A percentile compares a stretch with the other conserved stretches of the same genome.
These are phyloP conservation scores for Scaptomyza parva DNA, from an alignment of 2,888 invertebrate genomes.

Conservation along the genomic window DNA sequence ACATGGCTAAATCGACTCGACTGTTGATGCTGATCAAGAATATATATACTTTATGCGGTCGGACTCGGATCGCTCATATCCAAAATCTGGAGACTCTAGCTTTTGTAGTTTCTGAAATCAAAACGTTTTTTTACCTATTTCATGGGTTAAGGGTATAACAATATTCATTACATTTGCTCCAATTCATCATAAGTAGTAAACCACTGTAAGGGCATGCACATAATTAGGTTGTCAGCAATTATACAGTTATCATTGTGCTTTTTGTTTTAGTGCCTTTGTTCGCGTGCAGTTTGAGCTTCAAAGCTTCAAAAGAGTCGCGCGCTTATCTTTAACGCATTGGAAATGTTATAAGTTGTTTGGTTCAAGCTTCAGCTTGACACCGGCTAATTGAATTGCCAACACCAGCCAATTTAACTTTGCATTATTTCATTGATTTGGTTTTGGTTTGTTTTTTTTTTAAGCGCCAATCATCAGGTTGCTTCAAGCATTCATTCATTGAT, in stretches of 20 bases:
- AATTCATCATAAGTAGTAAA: background rate
- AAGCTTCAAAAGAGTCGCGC: constrained; percentile 12
- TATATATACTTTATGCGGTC: too few species aligned
- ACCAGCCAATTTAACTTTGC: constrained; percentile 42
- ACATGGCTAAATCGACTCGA: too few species aligned
- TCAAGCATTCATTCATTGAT: constrained; percentile 33
- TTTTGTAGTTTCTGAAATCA: too few species aligned
- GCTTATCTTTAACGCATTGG: constrained; percentile 15
- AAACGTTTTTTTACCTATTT: too few species aligned
- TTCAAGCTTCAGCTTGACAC: constrained; percentile 12
- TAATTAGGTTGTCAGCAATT: constrained; percentile 1
- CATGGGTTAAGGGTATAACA: too few species aligned
- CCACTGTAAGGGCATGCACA: constrained; percentile 1
- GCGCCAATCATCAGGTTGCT: constrained; percentile 38
- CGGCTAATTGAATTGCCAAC: constrained; percentile 47
- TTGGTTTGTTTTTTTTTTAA: background rate
- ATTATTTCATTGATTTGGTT: too few species aligned
- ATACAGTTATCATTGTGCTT: constrained; percentile 24
- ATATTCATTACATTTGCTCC: too few species aligned
- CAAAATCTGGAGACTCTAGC: too few species aligned
- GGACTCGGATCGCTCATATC: too few species aligned
- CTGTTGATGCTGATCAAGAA: too few species aligned
- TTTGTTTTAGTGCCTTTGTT: background rate
- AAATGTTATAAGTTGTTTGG: background rate
- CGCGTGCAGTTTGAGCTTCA: constrained; percentile 1